Evolutionary conservation across 2,797 vertebrate genomes (phyloP), one percentile per base, ranked within the genome.

Genomic region (Chloroceryle amazona): DNA sequence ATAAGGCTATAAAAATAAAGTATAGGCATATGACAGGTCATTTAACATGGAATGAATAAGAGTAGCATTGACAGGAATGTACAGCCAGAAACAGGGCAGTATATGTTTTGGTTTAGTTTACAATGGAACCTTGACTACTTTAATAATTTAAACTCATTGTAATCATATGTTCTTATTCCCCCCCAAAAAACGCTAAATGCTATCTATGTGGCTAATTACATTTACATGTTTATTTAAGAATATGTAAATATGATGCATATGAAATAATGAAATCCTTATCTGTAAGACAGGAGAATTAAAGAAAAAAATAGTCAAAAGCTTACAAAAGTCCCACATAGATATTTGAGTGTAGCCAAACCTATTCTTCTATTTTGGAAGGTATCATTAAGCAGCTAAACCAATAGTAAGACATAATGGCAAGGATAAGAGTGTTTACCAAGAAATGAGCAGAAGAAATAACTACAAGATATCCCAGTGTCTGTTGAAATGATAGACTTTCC

Each of bases 1-100:
- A 73, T 31, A 79, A 51, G 9, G 10, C 25, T 81, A 33, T 81
- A 41, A 84, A 91, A 84, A 81, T 81, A 72, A 86, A 61, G 10
- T 1, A 0, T 74, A 63, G 4, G 6, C 79, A 11, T 51, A 47
- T 85, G 60, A 58, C 4, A 60, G 19, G 25, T 73, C n/a, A 58
- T 76, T 89, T 94, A 82, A 76, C 17, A 89, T 0, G 1, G 11
- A 60, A 80, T 46, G 19, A 84, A 58, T 62, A 58, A 26, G 61
- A 67, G 13, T 6, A 12, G 8, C 33, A 2, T 44, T 85, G 47
- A n/a, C 19, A 65, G 35, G 79, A 92, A 79, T 0, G 0, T 8
- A 35, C 16, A 79, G 6, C 3, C 41, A 65, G 46, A 80, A 79
- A 3, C 29, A 65, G 55, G 29, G 4, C 6, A 51, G 21, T 37